Conservation (phyloP, 2,888 invertebrate genomes). For the Auanema freiburgensis region DNA sequence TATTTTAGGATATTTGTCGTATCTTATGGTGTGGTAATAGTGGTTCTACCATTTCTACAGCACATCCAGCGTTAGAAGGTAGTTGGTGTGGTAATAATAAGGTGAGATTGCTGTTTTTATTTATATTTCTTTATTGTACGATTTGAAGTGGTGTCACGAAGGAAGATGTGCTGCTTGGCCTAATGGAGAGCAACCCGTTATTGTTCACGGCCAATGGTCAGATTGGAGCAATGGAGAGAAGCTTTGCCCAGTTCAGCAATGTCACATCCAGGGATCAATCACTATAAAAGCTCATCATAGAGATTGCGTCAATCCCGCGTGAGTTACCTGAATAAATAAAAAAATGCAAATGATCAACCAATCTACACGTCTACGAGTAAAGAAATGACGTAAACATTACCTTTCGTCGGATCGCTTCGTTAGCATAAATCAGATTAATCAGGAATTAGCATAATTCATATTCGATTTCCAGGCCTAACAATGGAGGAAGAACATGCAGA, state of each 20-base stretch:
- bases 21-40: conserved; percentile 64
- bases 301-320: conserved; percentile 63
- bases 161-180: conserved; percentile 57
- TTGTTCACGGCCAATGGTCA: conserved; percentile 61
- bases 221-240: conserved; percentile 55
- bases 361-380: background rate
- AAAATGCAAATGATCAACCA: conserved; percentile 6
- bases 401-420: background rate
- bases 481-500: conserved; percentile 57
- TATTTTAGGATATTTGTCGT: conserved; percentile 60
- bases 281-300: conserved; percentile 55
- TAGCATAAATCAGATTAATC: background rate
- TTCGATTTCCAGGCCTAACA: conserved; percentile 57
- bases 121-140: background rate
- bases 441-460: background rate
- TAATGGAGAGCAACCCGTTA: conserved; percentile 28
- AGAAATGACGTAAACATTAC: background rate
- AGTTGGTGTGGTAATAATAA: conserved; percentile 62
- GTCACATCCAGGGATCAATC: conserved; percentile 58
- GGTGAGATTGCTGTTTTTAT: conserved; percentile 22
- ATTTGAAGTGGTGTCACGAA: conserved; percentile 60
- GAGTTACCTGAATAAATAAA: conserved; percentile 18
- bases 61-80: conserved; percentile 64
- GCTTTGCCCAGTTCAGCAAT: conserved; percentile 58
- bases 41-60: conserved; percentile 64